Evolutionary conservation across 1,140 invertebrate genomes (phyloP).

Genomic region (Polyergus mexicanus): DNA sequence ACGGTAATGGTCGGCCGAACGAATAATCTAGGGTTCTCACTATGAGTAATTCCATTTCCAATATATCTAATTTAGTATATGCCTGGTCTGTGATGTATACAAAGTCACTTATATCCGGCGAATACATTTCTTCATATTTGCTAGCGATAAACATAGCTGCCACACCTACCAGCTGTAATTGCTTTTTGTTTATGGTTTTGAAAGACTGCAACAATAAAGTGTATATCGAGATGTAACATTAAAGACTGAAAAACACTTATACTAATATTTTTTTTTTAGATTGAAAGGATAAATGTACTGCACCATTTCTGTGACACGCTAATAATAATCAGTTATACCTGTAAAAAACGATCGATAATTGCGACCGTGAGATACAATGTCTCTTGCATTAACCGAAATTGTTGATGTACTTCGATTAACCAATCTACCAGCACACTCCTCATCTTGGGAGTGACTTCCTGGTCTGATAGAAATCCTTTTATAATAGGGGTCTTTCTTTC

Average conservation of each 20-base stretch:
- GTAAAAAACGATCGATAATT: constrained; percentile 96
- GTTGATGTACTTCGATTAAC: constrained; percentile 96
- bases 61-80: constrained; percentile 93
- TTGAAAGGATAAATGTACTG: too few relatives aligned
- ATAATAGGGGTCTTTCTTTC: constrained; percentile 90
- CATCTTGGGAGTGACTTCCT: constrained; percentile 93
- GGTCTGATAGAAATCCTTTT: constrained; percentile 89
- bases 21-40: constrained; percentile 92
- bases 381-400: constrained; percentile 96
- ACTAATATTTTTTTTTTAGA: neutral
- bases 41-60: constrained; percentile 94
- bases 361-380: constrained; percentile 96
- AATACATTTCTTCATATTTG: constrained; percentile 98
- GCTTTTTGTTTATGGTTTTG: constrained; percentile 88
- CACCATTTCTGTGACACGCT: neutral
- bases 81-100: constrained; percentile 97
- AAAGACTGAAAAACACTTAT: neutral
- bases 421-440: constrained; percentile 96
- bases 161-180: constrained; percentile 96
- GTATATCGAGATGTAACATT: neutral
- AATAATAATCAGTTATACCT: constrained; percentile 85
- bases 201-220: constrained; percentile 83
- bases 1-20: constrained; percentile 93
- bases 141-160: constrained; percentile 96
- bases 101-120: constrained; percentile 96